Conservation (phyloP, 2,113 vertebrate species). For the Callocephalon fimbriatum region DNA sequence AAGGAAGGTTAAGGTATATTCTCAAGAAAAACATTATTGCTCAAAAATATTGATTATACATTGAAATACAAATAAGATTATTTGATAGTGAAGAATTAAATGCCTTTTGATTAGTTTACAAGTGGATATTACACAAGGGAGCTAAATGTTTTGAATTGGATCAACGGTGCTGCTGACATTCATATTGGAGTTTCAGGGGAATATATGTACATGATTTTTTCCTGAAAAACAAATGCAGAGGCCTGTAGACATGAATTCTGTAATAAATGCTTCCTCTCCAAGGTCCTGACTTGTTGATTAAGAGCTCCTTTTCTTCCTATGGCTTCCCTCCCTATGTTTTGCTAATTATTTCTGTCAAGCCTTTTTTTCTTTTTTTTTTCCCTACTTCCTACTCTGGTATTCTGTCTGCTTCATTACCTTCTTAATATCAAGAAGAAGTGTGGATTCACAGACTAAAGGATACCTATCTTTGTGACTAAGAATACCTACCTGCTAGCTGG, state of each 20-base stretch:
- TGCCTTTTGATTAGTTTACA: neutral
- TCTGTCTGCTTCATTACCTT: neutral
- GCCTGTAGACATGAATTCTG: neutral
- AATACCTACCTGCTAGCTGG: neutral
- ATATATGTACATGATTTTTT: neutral
- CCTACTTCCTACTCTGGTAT: neutral
- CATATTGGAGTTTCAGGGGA: neutral
- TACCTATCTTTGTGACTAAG: neutral
- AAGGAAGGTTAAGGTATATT: neutral
- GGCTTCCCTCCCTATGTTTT: neutral
- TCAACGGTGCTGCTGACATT: neutral
- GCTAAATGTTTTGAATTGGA: neutral
- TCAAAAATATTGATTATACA: neutral
- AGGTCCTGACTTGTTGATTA: neutral
- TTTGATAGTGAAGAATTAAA: neutral
- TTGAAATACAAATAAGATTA: neutral
- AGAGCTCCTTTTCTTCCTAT: neutral
- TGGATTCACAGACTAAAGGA: neutral
- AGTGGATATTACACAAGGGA: neutral
- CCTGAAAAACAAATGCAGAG: neutral
- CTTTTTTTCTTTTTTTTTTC: neutral
- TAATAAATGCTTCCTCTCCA: neutral
- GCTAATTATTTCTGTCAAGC: neutral
- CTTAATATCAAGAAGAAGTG: neutral
- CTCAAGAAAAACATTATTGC: neutral